A percentile compares a stretch with the other conserved stretches of the same genome.
Conservation (phyloP, 2,797 vertebrate species). For the Propithecus perrieri region DNA sequence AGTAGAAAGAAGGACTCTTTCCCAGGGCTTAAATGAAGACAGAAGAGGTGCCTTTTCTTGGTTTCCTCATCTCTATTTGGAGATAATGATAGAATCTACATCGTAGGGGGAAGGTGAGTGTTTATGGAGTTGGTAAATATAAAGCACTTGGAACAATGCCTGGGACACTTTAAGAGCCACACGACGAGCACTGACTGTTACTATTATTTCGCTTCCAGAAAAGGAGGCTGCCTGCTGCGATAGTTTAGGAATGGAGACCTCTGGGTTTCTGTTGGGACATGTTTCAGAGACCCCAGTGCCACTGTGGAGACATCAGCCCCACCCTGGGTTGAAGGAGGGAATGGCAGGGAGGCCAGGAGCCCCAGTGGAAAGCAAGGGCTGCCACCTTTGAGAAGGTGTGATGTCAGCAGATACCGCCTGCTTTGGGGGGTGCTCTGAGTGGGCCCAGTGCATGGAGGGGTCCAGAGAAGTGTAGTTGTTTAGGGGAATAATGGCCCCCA, state of each 20-base stretch:
- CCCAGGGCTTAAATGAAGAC: background rate
- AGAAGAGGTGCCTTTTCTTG: background rate
- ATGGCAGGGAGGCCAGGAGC: background rate
- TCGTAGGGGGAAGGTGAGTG: background rate
- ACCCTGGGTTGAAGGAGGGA: background rate
- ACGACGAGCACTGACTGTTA: background rate
- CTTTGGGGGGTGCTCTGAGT: background rate
- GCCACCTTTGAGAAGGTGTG: background rate
- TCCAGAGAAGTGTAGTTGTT: background rate
- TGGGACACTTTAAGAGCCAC: background rate
- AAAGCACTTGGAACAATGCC: background rate
- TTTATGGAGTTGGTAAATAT: background rate
- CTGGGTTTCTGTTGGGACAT: background rate
- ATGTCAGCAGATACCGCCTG: background rate
- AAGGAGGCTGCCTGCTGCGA: background rate
- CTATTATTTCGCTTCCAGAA: background rate
- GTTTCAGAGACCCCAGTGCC: background rate
- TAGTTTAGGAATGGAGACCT: background rate
- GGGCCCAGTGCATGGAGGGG: background rate
- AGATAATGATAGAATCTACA: background rate
- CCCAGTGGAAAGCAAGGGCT: background rate
- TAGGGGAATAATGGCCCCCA: background rate
- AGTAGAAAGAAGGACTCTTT: background rate
- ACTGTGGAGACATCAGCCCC: background rate
- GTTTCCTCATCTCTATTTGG: conserved; percentile 11